Base-by-base conservation (phyloP, 2,888 invertebrate species). In the Alsophila aescularia region DNA sequence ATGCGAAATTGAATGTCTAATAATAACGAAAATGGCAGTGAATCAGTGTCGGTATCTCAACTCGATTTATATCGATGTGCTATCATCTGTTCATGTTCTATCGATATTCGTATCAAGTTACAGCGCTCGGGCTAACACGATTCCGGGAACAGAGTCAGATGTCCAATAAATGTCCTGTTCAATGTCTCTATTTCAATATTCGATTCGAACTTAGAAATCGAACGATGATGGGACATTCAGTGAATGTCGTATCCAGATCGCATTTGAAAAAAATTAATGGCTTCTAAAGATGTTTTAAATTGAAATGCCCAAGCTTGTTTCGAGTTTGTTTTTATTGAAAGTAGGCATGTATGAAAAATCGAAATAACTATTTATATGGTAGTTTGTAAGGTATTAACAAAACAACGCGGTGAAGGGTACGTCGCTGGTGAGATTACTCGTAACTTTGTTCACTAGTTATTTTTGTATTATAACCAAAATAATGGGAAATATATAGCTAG, bases 121-220 rank as follows among this genome's bases (percentile, higher is more conserved):
- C 48, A 37, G 14, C 35, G 14, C 13, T 27, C 54, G 53, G 47
- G 57, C 51, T 56, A 54, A 54, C 60, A 52, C 49, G 29, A 18
- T 29, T 48, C 35, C 44, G 50, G 18, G 56, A 60, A 60, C 56
- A 44, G 52, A 52, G 54, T 66, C 58, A 47, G 54, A 51, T 61
- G 58, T 66, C 65, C 53, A 60, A 63, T 66, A 66, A 63, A 66
- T 63, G 65, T 65, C 59, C 45, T 45, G 39, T 41, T 40, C 56
- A 13, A 43, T 52, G 50, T 52, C 45, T 53, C 58, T 49, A 58
- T 63, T 65, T 63, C 63, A 62, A 62, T 63, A 61, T 60, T 48
- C 51, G 58, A 62, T 56, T 47, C 47, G 45, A 44, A 15, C n/a
- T 32, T 39, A 8, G 12, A 8, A 37, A 51, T 37, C 43, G 36